These are phyloP conservation scores for Centrocercus urophasianus DNA, from an alignment of 2,113 vertebrate genomes.

Conservation along the genomic window DNA sequence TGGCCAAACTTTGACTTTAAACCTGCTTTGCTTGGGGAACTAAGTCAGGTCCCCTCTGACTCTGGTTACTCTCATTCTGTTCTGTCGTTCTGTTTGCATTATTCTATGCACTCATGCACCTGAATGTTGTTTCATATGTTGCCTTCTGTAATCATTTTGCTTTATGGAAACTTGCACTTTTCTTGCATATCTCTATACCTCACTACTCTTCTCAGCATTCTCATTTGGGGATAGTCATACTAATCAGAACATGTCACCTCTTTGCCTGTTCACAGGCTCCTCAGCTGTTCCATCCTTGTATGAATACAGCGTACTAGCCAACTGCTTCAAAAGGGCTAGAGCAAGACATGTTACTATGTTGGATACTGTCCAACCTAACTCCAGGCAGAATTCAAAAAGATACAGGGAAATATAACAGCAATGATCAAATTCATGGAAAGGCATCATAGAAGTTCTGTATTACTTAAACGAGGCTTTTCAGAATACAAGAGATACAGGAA, in stretches of 20 bases:
- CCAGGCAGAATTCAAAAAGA: not conserved
- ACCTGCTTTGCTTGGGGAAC: not conserved
- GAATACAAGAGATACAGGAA: not conserved
- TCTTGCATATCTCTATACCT: not conserved
- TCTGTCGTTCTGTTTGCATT: not conserved
- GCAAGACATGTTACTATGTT: fast-evolving
- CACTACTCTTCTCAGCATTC: not conserved
- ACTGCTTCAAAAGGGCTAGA: not conserved
- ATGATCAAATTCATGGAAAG: not conserved
- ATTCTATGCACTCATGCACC: not conserved
- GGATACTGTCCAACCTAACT: not conserved
- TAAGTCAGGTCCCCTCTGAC: not conserved
- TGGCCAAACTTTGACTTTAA: not conserved
- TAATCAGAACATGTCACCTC: fast-evolving
- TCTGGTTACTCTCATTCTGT: not conserved
- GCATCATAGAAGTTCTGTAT: not conserved
- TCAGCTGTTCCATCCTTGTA: fast-evolving
- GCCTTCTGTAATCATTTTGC: not conserved
- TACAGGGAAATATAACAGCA: not conserved
- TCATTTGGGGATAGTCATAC: not conserved
- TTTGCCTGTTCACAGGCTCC: not conserved
- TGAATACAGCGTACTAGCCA: not conserved
- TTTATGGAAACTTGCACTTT: not conserved
- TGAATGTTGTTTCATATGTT: not conserved
- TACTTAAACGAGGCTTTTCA: not conserved